These are phyloP conservation scores for Theonella swinhoei DNA, from an alignment of 37 sponge, comb jelly and placozoan species.

Conservation along the genomic window DNA sequence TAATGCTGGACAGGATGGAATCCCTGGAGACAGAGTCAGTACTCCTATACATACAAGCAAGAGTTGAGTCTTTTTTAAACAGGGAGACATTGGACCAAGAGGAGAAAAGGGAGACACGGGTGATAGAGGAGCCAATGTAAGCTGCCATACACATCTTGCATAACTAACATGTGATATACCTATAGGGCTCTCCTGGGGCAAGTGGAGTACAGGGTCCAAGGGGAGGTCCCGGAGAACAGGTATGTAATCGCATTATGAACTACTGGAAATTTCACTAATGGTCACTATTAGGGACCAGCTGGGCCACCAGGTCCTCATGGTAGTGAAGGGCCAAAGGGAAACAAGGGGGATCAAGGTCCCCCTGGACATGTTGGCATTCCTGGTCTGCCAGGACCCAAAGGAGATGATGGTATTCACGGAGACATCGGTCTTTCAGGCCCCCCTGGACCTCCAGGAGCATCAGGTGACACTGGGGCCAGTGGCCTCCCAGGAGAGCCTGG, in stretches of 20 bases:
- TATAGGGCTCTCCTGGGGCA: slow-evolving; percentile 43
- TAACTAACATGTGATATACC: background rate
- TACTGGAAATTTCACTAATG: background rate
- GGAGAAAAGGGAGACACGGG: slow-evolving; percentile 76
- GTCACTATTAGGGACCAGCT: slow-evolving; percentile 32
- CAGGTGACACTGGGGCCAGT: slow-evolving; percentile 66
- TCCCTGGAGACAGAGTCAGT: slow-evolving; percentile 54
- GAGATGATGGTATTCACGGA: slow-evolving; percentile 60
- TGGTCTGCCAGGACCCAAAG: slow-evolving; percentile 60
- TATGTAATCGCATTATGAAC: background rate
- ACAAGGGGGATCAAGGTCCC: slow-evolving; percentile 56
- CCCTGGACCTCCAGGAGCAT: slow-evolving; percentile 55
- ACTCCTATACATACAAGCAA: background rate
- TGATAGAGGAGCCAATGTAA: slow-evolving; percentile 52
- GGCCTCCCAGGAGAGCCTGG: slow-evolving; percentile 69
- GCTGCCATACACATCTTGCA: background rate
- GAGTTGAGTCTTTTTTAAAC: background rate
- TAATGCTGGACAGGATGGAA: slow-evolving; percentile 20
- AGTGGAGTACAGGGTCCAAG: slow-evolving; percentile 65
- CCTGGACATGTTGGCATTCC: slow-evolving; percentile 33
- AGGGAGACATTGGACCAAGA: background rate
- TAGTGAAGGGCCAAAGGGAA: slow-evolving; percentile 27
- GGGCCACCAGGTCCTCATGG: slow-evolving; percentile 49
- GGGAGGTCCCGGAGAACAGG: slow-evolving; percentile 58
- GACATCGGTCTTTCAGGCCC: slow-evolving; percentile 45